Evolutionary conservation across 2,888 invertebrate genomes (phyloP).

Genomic region (Pecten maximus): DNA sequence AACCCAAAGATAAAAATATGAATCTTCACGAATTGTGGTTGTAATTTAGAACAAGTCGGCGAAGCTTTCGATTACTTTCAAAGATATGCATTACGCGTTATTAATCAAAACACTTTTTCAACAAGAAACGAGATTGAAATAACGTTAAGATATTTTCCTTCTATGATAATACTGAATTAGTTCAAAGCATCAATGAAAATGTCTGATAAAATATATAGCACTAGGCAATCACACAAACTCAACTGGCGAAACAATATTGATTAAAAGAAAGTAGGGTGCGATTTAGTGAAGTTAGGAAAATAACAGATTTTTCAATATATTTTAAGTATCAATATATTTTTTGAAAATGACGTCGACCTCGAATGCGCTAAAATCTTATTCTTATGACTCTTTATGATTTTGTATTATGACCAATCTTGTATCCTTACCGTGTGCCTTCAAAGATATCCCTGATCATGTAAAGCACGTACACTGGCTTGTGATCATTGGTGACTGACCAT

Average conservation of each 20-base stretch:
- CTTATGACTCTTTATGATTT: no score
- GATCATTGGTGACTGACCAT: slow-evolving; percentile 87
- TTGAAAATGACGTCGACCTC: no score
- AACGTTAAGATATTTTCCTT: neutral
- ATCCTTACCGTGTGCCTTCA: slow-evolving; percentile 64
- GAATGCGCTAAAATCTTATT: no score
- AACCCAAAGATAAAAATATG: neutral
- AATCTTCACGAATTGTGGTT: neutral
- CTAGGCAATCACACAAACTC: slow-evolving; percentile 13
- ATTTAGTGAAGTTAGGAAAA: neutral
- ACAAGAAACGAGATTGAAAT: neutral
- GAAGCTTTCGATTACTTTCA: neutral
- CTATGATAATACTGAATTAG: neutral
- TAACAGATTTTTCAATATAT: neutral
- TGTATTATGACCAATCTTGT: neutral
- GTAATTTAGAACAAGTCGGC: neutral
- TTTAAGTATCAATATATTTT: no score
- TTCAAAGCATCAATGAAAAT: neutral
- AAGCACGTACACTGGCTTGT: slow-evolving; percentile 89
- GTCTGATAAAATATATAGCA: neutral
- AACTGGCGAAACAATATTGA: neutral
- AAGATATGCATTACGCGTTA: neutral
- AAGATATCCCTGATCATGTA: slow-evolving; percentile 91
- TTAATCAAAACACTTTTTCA: neutral
- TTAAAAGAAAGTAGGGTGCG: slow-evolving; percentile 11